Evolutionary conservation across 1,140 invertebrate species (phyloP).

Genomic region (Cydia pomonella): DNA sequence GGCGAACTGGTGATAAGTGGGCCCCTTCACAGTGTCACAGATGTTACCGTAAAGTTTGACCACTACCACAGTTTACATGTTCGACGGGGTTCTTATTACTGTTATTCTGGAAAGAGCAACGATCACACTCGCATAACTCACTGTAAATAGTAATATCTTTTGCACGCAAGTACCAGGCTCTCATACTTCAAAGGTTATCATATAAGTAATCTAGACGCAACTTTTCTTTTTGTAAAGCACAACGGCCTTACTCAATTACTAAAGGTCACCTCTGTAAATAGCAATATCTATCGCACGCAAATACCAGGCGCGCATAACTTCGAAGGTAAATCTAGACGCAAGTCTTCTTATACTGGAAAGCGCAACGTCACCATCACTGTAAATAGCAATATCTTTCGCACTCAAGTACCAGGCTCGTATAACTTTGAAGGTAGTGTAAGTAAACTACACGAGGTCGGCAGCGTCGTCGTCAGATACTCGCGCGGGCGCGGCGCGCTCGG

Average conservation of each 20-base stretch:
- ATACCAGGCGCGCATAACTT: neutral
- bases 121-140: no score
- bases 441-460: conserved; percentile 44
- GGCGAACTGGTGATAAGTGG: no score
- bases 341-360: no score
- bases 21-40: no score
- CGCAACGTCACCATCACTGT: no score
- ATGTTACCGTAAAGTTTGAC: no score
- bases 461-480: conserved; percentile 8
- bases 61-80: no score
- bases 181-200: neutral
- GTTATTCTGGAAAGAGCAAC: no score
- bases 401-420: neutral
- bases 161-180: neutral
- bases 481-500: conserved; percentile 56
- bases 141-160: no score
- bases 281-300: neutral
- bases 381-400: neutral
- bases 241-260: neutral
- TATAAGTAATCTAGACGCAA: neutral
- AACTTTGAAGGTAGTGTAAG: neutral
- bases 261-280: no score
- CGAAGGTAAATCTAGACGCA: neutral
- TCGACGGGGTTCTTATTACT: no score
- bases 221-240: neutral